Base-by-base conservation (phyloP, 1,140 invertebrate genomes). In the Papilio polytes region DNA sequence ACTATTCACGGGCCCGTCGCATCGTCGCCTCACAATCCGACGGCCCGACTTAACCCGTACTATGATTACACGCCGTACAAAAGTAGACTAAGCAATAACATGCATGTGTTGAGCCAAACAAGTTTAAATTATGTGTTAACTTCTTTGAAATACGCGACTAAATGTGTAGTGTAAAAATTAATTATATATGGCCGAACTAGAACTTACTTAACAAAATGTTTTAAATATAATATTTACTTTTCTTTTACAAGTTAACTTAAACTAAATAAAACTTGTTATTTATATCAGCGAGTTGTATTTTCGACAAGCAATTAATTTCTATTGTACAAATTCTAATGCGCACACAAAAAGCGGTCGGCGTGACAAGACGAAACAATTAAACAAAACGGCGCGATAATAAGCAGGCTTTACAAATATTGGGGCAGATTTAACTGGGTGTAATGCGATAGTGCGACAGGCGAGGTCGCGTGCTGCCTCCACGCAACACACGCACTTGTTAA, bases 351-450 rank as follows among this genome's bases (percentile, higher is more conserved):
- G 26, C 46, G 78, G 76, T 36, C 81, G 82, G 81, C 73, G 82
- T 85, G 83, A 89, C 85, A 89, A 87, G 85, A 89, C 86, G 86
- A 87, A 91, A 91, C 88, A 87, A 91, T 89, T 87, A 92, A 92
- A 90, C 84, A 90, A 91, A 91, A 82, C 83, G 82, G 82, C 48
- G 84, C 83, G 83, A 87, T 85, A 85, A 92, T 92, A 88, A 93
- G 91, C 91, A 90, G 89, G 88, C 84, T 91, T 90, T 89, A 93
- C 91, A 92, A 93, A 94, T 92, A 93, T 94, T 92, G 88, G 86
- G 89, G 83, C 89, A 92, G 87, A 90, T 91, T 92, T 90, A 91
- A 91, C 90, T 90, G 90, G 87, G 90, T 94, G 91, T 92, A 93
- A 94, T 89, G 90, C 87, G 91, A 94, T 94, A 93, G 88, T 80